Evolutionary conservation across 2,797 vertebrate species (phyloP).

Genomic region (Toxotes lorentzi): DNA sequence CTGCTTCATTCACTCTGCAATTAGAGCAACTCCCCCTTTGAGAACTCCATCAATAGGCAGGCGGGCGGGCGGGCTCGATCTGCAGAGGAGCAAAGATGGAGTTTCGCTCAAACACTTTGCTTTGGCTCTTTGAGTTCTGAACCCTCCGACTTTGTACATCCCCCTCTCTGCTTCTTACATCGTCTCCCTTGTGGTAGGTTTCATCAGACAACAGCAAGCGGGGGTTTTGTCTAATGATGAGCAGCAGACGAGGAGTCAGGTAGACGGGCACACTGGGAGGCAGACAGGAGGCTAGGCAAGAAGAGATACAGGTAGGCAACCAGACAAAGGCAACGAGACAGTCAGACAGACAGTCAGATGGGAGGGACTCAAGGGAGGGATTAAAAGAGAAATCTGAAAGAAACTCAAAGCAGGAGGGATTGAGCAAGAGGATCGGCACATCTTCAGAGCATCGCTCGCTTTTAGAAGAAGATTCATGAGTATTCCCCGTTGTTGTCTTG

Average conservation of each 20-base stretch:
- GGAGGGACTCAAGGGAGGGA: constrained; percentile 73
- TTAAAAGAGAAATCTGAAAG: constrained; percentile 73
- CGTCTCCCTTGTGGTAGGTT: constrained; percentile 61
- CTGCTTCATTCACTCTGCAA: constrained; percentile 81
- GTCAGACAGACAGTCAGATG: constrained; percentile 63
- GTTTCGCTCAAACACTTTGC: constrained; percentile 68
- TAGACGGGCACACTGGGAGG: constrained; percentile 46
- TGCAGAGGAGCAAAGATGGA: constrained; percentile 61
- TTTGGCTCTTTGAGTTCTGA: constrained; percentile 64
- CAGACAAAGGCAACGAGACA: constrained; percentile 70
- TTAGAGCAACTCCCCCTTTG: constrained; percentile 83
- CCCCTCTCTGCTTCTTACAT: constrained; percentile 21
- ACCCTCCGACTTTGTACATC: constrained; percentile 57
- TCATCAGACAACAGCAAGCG: constrained; percentile 62
- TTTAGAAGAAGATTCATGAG: constrained; percentile 52
- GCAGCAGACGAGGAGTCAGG: constrained; percentile 58
- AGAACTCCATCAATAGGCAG: constrained; percentile 81
- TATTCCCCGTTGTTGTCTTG: constrained; percentile 69
- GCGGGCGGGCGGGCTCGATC: constrained; percentile 55
- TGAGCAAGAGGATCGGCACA: constrained; percentile 34
- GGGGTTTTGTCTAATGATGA: constrained; percentile 65
- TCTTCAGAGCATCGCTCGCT: constrained; percentile 57
- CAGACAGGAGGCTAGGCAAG: constrained; percentile 44
- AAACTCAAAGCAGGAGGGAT: constrained; percentile 57
- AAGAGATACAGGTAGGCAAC: constrained; percentile 48